These are phyloP conservation scores for Hippasteria phrygiana DNA, from an alignment of 53 echinoderm and acorn worm species.

Conservation along the genomic window DNA sequence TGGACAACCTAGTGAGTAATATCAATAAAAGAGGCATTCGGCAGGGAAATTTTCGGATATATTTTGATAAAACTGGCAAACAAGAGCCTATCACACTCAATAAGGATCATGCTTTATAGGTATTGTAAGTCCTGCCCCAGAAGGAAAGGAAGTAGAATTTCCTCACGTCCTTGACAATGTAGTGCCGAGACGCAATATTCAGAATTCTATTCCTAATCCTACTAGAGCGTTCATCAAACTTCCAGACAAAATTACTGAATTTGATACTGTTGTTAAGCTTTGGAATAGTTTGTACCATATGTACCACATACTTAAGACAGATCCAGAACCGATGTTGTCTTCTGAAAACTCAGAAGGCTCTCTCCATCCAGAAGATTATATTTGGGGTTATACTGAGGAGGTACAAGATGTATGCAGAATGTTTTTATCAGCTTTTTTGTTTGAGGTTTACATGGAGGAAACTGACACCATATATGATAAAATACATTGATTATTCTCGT, in stretches of 20 bases:
- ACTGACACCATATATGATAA: constrained; percentile 84
- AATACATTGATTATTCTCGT: constrained; percentile 67
- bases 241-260: not conserved
- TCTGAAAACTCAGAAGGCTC: constrained; percentile 62
- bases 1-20: constrained; percentile 45
- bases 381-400: constrained; percentile 26
- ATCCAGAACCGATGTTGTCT: constrained; percentile 14
- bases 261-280: constrained; percentile 16
- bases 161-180: constrained; percentile 62
- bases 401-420: constrained; percentile 55
- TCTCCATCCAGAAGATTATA: constrained; percentile 5
- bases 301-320: constrained; percentile 46
- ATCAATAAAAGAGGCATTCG: constrained; percentile 70
- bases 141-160: constrained; percentile 26
- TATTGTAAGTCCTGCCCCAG: constrained; percentile 46
- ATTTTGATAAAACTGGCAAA: constrained; percentile 68
- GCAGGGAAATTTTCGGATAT: constrained; percentile 74
- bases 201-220: not conserved
- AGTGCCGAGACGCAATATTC: not conserved
- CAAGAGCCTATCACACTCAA: constrained; percentile 67
- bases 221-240: not conserved
- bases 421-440: constrained; percentile 75
- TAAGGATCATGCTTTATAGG: constrained; percentile 71
- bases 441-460: constrained; percentile 56
- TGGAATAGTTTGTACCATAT: constrained; percentile 66